These are phyloP conservation scores for Triplophysa dalaica DNA, from an alignment of 2,113 vertebrate species.

Conservation along the genomic window DNA sequence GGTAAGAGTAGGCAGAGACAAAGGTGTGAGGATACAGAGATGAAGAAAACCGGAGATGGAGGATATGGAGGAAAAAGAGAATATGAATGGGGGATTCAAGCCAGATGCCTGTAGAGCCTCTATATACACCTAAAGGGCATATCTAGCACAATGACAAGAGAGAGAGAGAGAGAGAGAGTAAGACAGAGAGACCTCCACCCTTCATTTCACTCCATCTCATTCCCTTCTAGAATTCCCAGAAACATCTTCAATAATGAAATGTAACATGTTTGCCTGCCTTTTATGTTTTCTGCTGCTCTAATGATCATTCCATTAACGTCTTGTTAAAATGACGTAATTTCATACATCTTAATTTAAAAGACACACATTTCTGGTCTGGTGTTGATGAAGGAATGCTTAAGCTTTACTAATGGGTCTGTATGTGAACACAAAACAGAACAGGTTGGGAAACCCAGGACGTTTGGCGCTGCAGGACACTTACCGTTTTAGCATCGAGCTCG, in stretches of 20 bases:
- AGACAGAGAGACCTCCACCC: conserved; percentile 26
- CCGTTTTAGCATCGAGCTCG: conserved; percentile 88
- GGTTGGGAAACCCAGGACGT: too few species aligned
- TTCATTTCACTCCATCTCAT: conserved; percentile 28
- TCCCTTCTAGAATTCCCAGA: conserved; percentile 15
- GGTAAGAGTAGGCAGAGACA: conserved; percentile 39
- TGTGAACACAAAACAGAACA: too few species aligned
- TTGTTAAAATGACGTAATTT: too few species aligned
- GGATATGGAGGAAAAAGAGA: conserved; percentile 9
- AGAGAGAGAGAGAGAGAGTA: conserved; percentile 31
- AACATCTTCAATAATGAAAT: too few species aligned
- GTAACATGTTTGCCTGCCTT: too few species aligned
- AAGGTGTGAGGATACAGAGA: conserved; percentile 42
- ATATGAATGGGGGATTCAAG: conserved; percentile 22
- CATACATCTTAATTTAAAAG: too few species aligned
- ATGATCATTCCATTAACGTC: too few species aligned
- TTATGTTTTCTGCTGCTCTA: too few species aligned
- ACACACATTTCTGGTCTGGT: too few species aligned
- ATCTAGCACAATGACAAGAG: conserved; percentile 46
- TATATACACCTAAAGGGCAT: conserved; percentile 51
- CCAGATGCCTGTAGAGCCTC: conserved; percentile 66
- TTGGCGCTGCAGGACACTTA: conserved; percentile 67
- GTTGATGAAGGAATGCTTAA: too few species aligned
- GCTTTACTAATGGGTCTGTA: too few species aligned
- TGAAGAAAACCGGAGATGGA: conserved; percentile 38